Evolutionary conservation across 30 jellyfish, hydroid and myxozoan species (phyloP).

Genomic region (Chrysaora quinquecirrha): DNA sequence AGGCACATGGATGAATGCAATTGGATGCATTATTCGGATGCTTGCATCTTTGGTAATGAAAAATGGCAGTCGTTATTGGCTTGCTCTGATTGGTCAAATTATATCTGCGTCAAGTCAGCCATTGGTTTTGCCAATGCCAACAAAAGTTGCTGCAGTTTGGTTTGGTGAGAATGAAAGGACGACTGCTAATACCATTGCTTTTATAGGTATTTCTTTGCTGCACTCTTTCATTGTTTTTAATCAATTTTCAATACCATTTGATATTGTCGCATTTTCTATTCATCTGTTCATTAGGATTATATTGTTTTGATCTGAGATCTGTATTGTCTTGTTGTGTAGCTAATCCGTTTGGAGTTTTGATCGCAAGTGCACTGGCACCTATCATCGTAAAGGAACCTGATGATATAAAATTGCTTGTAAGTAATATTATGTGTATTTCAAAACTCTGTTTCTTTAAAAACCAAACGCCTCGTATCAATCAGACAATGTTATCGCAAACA

Average conservation of each 20-base stretch:
- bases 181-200: slow-evolving; percentile 89
- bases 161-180: slow-evolving; percentile 98
- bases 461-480: too few relatives aligned
- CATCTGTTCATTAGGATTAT: too few relatives aligned
- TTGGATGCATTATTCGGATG: slow-evolving; percentile 77
- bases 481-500: too few relatives aligned
- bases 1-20: slow-evolving; percentile 80
- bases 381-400: slow-evolving; percentile 56
- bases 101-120: slow-evolving; percentile 89
- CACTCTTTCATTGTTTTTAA: background rate
- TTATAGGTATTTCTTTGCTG: slow-evolving; percentile 87
- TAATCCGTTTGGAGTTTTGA: slow-evolving; percentile 90
- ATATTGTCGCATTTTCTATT: background rate
- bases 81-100: slow-evolving; percentile 86
- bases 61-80: slow-evolving; percentile 30
- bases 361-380: slow-evolving; percentile 85
- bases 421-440: too few relatives aligned
- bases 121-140: slow-evolving; percentile 89
- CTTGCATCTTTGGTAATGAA: slow-evolving; percentile 57
- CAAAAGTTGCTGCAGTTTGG: slow-evolving; percentile 97
- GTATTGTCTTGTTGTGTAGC: slow-evolving; percentile 30
- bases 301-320: too few relatives aligned
- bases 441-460: too few relatives aligned
- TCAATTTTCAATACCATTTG: too few relatives aligned
- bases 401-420: slow-evolving; percentile 73